A percentile compares a stretch with the other conserved stretches of the same genome.
Conservation (phyloP, 2,113 vertebrate genomes). For the Solenodon paradoxus region DNA sequence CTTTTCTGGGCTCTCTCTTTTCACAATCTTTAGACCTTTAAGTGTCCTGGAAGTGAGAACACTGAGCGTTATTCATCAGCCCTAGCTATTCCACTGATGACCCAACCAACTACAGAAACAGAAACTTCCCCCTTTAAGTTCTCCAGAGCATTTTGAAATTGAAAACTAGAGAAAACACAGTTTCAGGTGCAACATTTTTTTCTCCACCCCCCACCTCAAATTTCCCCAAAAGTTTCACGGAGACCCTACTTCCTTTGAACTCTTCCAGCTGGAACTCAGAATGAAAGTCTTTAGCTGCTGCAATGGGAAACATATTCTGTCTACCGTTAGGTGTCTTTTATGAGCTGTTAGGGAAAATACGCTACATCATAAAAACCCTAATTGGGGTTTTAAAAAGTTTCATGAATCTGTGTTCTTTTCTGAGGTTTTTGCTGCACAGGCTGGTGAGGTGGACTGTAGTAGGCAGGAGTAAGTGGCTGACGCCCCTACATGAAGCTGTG, state of each 20-base stretch:
- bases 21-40: not conserved
- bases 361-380: not conserved
- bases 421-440: not conserved
- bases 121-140: constrained; percentile 51
- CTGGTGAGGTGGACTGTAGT: too few species aligned
- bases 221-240: not conserved
- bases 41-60: not conserved
- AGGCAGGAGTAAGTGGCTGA: too few species aligned
- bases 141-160: constrained; percentile 19
- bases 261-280: not conserved
- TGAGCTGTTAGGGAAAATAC: not conserved
- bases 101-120: not conserved
- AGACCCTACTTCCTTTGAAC: not conserved
- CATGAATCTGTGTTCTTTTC: not conserved
- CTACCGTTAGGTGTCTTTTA: not conserved
- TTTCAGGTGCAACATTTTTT: constrained; percentile 27
- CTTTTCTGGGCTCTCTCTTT: not conserved
- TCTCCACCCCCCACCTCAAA: not conserved
- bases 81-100: not conserved
- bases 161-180: not conserved
- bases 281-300: not conserved
- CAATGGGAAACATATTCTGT: not conserved
- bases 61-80: constrained; percentile 29
- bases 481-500: too few species aligned
- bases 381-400: not conserved